These are phyloP conservation scores for Protonibea diacanthus DNA, from an alignment of 2,797 vertebrate species.

Conservation along the genomic window DNA sequence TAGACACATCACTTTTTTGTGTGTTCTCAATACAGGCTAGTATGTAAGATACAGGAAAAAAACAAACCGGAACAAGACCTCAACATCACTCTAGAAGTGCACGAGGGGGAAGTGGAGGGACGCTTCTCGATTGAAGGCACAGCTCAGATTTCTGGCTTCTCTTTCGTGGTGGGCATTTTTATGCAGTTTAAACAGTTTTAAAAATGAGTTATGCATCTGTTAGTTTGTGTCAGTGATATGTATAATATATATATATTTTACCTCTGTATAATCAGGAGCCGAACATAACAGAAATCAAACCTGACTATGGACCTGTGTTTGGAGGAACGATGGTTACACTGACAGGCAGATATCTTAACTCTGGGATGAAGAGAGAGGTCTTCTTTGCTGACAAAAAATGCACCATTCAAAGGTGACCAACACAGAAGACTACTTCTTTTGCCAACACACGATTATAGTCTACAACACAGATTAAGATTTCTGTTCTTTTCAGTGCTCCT, in stretches of 20 bases:
- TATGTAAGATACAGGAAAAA: constrained; percentile 84
- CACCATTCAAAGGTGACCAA: constrained; percentile 77
- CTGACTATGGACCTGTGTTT: constrained; percentile 87
- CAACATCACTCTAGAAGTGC: constrained; percentile 84
- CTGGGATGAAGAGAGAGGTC: constrained; percentile 85
- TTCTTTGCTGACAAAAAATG: constrained; percentile 85
- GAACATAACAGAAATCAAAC: constrained; percentile 83
- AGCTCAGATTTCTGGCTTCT: constrained; percentile 80
- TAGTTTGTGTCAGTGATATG: not conserved
- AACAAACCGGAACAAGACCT: constrained; percentile 64
- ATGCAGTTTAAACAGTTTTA: not conserved
- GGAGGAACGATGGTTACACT: constrained; percentile 91
- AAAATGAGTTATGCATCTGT: not conserved
- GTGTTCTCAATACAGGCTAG: constrained; percentile 79
- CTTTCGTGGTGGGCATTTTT: constrained; percentile 87
- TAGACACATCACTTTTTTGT: not conserved
- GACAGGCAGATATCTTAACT: constrained; percentile 84
- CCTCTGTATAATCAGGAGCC: constrained; percentile 85
- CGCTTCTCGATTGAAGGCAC: constrained; percentile 86
- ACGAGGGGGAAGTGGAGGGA: constrained; percentile 71
- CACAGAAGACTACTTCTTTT: not conserved
- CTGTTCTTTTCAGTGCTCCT: constrained; percentile 57
- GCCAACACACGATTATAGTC: not conserved
- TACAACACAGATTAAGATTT: not conserved
- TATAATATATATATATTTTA: not conserved